Evolutionary conservation across 2,113 vertebrate genomes (phyloP).

Genomic region (Alligator sinensis): DNA sequence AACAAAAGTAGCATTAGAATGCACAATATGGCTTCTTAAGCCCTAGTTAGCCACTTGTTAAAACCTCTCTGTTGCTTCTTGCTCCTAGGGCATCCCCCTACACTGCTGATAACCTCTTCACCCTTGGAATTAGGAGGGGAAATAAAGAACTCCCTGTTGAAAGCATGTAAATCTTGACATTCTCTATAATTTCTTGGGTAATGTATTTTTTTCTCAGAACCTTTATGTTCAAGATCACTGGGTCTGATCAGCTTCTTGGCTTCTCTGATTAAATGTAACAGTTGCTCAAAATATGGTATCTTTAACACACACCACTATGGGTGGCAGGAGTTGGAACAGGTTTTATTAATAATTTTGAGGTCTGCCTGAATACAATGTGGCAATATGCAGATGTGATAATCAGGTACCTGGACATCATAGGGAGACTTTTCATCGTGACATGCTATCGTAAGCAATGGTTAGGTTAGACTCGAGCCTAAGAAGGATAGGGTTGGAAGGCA

Average conservation of each 20-base stretch:
- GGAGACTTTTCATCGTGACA: constrained; percentile 16
- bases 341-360: background rate
- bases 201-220: background rate
- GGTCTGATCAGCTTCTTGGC: background rate
- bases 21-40: fast-evolving
- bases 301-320: background rate
- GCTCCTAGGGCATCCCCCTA: background rate
- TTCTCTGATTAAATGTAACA: background rate
- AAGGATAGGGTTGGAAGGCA: constrained; percentile 67
- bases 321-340: fast-evolving
- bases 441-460: background rate
- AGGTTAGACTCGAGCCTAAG: constrained; percentile 22
- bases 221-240: background rate
- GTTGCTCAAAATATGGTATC: background rate
- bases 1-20: background rate
- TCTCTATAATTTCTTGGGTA: background rate
- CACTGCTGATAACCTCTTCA: fast-evolving
- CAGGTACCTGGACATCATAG: background rate
- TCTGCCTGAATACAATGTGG: constrained; percentile 18
- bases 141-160: background rate
- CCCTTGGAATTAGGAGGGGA: background rate
- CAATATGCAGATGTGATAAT: background rate
- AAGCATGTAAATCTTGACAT: background rate
- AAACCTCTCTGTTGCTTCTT: fast-evolving
- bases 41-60: background rate